Conservation (phyloP, 2,797 vertebrate genomes). For the Microctenopoma stevenorrisi region DNA sequence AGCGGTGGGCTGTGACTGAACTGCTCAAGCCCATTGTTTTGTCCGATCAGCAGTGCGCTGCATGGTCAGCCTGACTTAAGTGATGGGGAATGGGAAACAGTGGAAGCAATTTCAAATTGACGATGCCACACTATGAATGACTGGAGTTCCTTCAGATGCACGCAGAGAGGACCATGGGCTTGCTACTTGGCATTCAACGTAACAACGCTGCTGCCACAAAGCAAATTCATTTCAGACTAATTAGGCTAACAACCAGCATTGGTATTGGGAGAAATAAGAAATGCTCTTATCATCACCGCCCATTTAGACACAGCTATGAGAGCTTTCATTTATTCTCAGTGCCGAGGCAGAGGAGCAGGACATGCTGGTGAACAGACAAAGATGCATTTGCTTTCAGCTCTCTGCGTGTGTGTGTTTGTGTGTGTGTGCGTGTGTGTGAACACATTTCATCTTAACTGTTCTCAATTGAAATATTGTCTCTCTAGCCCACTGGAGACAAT, state of each 20-base stretch:
- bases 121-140: conserved; percentile 12
- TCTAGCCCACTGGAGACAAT: conserved; percentile 6
- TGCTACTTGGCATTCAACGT: conserved; percentile 52
- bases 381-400: conserved; percentile 9
- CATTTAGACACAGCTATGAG: conserved; percentile 49
- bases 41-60: conserved; percentile 55
- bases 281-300: conserved; percentile 61
- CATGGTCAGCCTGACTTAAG: conserved; percentile 54
- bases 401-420: neutral
- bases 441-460: conserved; percentile 6
- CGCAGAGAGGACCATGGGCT: conserved; percentile 34
- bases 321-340: conserved; percentile 50
- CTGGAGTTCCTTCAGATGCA: conserved; percentile 40
- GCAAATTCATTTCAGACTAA: conserved; percentile 73
- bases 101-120: conserved; percentile 39
- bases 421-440: neutral
- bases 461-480: conserved; percentile 14
- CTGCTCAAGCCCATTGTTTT: conserved; percentile 46
- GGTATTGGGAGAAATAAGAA: conserved; percentile 60
- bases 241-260: conserved; percentile 66
- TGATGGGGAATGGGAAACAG: conserved; percentile 49
- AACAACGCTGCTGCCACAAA: conserved; percentile 54
- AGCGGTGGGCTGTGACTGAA: conserved; percentile 13
- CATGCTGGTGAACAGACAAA: conserved; percentile 3
- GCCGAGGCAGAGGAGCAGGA: conserved; percentile 27